Base-by-base conservation (phyloP, 2,797 vertebrate genomes). In the Morus bassanus region DNA sequence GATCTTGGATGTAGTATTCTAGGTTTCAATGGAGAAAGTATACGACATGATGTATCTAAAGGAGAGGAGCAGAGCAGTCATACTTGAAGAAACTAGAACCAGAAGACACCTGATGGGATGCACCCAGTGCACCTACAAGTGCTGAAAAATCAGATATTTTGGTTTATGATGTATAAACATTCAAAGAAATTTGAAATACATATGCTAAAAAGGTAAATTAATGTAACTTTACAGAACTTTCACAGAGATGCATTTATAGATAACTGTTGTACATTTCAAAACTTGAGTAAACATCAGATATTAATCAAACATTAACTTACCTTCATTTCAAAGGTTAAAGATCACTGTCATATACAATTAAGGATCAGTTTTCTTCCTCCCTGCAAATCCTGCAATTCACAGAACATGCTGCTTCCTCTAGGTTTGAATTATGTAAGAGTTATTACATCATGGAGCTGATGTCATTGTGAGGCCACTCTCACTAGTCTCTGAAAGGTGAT, bases 251-350 rank as follows among this genome's bases (percentile, higher is more conserved):
- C 41, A 33, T 80, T 85, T 82, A 83, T 85, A 83, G 41, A 10
- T 69, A 46, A 30, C 35, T 46, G 50, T 91, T 3, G 3, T 73
- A 27, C 13, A n/a, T 70, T 86, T 90, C 39, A 91, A 56, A 83
- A 86, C 37, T 59, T 91, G 39, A 45, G 39, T 28, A 77, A 93
- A 67, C 6, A 7, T 54, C 21, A 7, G 28, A 19, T 27, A n/a
- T 63, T 77, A 88, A 88, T 91, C 24, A 91, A 93, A 89, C 15
- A 85, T 89, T 96, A 76, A 82, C 54, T 75, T 63, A 56, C 18
- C 69, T 73, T 73, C 54, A 83, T 65, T 88, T 57, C 64, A 61
- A 24, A 76, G 46, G 54, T 57, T 89, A 50, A 94, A 67, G 60
- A n/a, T 77, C 61, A 80, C 10, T 39, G 13, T 65, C 56, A 63